Evolutionary conservation across 2,888 invertebrate species (phyloP).

Genomic region (Phasia obesa): DNA sequence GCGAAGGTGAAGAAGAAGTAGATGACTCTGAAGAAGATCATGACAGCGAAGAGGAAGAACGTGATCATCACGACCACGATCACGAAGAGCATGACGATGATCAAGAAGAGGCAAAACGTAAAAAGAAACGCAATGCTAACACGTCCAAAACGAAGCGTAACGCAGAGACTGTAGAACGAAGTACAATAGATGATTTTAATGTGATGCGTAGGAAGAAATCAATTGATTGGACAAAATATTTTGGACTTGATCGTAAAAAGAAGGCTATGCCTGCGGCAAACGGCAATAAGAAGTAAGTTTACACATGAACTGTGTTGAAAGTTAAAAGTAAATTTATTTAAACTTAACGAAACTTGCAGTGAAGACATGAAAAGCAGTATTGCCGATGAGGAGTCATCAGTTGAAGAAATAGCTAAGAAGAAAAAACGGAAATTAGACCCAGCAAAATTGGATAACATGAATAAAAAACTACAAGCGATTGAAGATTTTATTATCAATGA

Average conservation of each 20-base stretch:
- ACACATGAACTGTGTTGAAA: background rate
- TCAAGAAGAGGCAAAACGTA: conserved; percentile 82
- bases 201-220: conserved; percentile 88
- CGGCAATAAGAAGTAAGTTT: conserved; percentile 61
- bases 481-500: conserved; percentile 91
- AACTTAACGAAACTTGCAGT: conserved; percentile 53
- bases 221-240: conserved; percentile 93
- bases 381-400: conserved; percentile 73
- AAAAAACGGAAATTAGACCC: conserved; percentile 82
- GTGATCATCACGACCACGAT: conserved; percentile 79
- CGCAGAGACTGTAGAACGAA: conserved; percentile 75
- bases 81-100: conserved; percentile 80
- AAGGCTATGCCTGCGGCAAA: conserved; percentile 81
- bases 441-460: conserved; percentile 87
- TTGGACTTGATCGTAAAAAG: conserved; percentile 91
- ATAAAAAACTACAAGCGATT: conserved; percentile 88
- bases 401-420: conserved; percentile 82
- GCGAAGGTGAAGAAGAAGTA: conserved; percentile 75
- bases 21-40: conserved; percentile 74
- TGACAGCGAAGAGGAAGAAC: conserved; percentile 73
- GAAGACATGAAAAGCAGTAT: conserved; percentile 71
- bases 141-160: conserved; percentile 67
- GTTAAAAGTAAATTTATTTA: background rate
- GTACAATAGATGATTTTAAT: conserved; percentile 82
- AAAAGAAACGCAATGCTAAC: conserved; percentile 81